These are phyloP conservation scores for Polietes domitor DNA, from an alignment of 2,888 invertebrate genomes.

Conservation along the genomic window DNA sequence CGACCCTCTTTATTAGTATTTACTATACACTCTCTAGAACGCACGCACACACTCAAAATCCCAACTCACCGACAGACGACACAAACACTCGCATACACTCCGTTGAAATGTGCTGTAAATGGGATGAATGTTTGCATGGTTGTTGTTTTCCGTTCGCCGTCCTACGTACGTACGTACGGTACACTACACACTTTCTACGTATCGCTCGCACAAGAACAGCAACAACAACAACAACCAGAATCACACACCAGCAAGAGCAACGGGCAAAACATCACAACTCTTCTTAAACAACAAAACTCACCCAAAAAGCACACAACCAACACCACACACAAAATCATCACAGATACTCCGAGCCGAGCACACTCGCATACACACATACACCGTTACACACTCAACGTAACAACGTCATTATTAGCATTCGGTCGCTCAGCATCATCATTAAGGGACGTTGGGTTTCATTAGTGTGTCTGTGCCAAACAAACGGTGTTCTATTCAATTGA, in stretches of 20 bases:
- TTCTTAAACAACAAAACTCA: conserved; percentile 48
- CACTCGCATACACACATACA: conserved; percentile 35
- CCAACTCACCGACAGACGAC: conserved; percentile 24
- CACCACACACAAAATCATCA: conserved; percentile 39
- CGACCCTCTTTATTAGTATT: conserved; percentile 63
- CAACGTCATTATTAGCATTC: conserved; percentile 40
- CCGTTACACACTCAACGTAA: background rate
- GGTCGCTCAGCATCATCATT: conserved; percentile 32
- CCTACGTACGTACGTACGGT: no score
- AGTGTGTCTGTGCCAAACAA: no score
- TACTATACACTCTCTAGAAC: conserved; percentile 33
- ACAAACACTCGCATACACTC: background rate
- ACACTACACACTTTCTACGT: conserved; percentile 27
- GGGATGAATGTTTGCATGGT: conserved; percentile 61
- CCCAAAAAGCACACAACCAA: conserved; percentile 53
- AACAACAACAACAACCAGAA: conserved; percentile 1
- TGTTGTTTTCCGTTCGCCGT: conserved; percentile 38
- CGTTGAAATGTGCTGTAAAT: conserved; percentile 49
- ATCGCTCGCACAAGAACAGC: background rate
- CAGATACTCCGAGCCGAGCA: no score
- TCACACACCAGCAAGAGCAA: background rate
- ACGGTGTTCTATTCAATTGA: background rate
- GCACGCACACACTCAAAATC: conserved; percentile 26
- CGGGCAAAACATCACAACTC: conserved; percentile 57
- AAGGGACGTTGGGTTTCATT: conserved; percentile 38